phyloP scores from a whole-genome alignment of 2,113 vertebrate genomes.

The Heterochromis multidens region DNA sequence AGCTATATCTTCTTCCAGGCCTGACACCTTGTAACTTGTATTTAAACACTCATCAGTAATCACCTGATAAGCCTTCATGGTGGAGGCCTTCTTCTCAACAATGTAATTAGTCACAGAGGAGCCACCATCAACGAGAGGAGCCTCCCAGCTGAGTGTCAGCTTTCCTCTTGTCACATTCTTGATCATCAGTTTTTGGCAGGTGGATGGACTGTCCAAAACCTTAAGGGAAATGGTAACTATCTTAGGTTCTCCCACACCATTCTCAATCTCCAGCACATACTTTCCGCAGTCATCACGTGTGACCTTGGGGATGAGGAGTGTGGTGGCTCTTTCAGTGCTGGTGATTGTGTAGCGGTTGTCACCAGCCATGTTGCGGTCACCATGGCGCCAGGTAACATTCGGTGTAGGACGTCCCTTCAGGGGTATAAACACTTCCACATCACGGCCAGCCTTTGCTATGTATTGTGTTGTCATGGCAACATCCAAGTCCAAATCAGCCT shows the following conservation, averaged over 20 bases:
- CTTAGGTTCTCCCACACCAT: slow-evolving; percentile 92
- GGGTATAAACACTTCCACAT: slow-evolving; percentile 89
- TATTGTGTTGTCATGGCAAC: slow-evolving; percentile 89
- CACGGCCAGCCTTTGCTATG: slow-evolving; percentile 87
- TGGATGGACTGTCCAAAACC: slow-evolving; percentile 91
- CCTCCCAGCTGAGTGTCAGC: slow-evolving; percentile 91
- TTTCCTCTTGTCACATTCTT: slow-evolving; percentile 92
- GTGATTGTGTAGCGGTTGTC: slow-evolving; percentile 88
- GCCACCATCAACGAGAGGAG: slow-evolving; percentile 91
- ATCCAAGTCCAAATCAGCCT: slow-evolving; percentile 91
- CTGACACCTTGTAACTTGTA: slow-evolving; percentile 86
- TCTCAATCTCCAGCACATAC: slow-evolving; percentile 94
- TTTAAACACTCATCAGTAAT: slow-evolving; percentile 86
- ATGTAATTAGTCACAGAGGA: slow-evolving; percentile 91
- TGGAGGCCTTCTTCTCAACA: slow-evolving; percentile 92
- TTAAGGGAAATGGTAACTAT: slow-evolving; percentile 88
- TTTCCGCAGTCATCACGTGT: slow-evolving; percentile 92
- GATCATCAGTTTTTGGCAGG: slow-evolving; percentile 89
- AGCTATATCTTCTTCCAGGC: slow-evolving; percentile 85
- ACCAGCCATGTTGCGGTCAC: slow-evolving; percentile 85
- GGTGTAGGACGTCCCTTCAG: slow-evolving; percentile 92
- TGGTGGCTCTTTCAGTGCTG: slow-evolving; percentile 90
- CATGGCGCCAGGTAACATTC: slow-evolving; percentile 91
- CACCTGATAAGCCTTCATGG: slow-evolving; percentile 89
- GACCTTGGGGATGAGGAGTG: slow-evolving; percentile 87